A percentile compares a stretch with the other conserved stretches of the same genome.
These are phyloP conservation scores for Diplazon laetatorius DNA, from an alignment of 2,888 invertebrate species.

Conservation along the genomic window DNA sequence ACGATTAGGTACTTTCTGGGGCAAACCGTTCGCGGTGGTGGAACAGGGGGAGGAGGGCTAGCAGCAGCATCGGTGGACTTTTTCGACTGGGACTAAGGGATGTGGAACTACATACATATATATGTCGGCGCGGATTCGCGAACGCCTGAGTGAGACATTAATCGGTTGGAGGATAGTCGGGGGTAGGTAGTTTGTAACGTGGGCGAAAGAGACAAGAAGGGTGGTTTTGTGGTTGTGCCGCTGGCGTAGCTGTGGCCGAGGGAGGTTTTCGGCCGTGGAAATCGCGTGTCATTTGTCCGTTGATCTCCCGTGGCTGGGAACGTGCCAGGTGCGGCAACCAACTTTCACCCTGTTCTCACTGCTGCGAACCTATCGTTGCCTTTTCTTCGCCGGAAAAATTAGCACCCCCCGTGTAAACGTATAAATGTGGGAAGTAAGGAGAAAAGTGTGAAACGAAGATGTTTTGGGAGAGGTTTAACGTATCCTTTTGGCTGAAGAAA, in stretches of 20 bases:
- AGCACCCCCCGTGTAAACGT: constrained; percentile 70
- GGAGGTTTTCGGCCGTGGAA: constrained; percentile 61
- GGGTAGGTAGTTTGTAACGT: constrained; percentile 78
- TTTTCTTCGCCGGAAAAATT: constrained; percentile 79
- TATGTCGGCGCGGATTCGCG: constrained; percentile 50
- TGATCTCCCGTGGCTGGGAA: constrained; percentile 80
- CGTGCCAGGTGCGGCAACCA: constrained; percentile 73
- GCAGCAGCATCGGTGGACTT: constrained; percentile 33
- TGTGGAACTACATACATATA: not conserved
- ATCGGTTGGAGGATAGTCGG: constrained; percentile 71
- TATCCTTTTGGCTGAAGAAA: constrained; percentile 15
- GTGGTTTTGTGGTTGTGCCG: constrained; percentile 55
- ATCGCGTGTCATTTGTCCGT: constrained; percentile 83
- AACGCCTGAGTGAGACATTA: constrained; percentile 79
- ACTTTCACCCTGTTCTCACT: constrained; percentile 57
- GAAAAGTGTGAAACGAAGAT: constrained; percentile 10
- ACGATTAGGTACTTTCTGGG: constrained; percentile 63
- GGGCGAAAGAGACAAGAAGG: constrained; percentile 57
- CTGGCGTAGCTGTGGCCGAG: constrained; percentile 64
- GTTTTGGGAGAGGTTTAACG: constrained; percentile 44
- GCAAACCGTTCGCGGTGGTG: constrained; percentile 30
- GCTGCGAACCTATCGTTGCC: constrained; percentile 63
- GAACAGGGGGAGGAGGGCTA: not conserved
- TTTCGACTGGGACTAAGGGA: constrained; percentile 32
- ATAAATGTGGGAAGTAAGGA: constrained; percentile 51